phyloP scores from a whole-genome alignment of 2,888 invertebrate genomes.

The Epistrophe grossulariae region DNA sequence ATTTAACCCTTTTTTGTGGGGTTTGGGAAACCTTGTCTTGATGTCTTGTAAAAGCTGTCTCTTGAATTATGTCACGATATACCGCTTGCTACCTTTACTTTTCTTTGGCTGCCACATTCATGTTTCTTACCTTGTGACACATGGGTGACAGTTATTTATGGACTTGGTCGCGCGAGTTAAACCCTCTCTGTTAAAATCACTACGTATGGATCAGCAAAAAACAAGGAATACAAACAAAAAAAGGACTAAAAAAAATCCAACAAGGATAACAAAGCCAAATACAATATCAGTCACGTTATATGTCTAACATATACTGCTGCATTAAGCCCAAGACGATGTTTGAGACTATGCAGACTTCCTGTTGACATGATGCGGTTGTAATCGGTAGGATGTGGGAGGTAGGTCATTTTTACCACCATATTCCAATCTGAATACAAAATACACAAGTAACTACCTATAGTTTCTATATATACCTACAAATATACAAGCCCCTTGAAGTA shows the following conservation, averaged over 20 bases:
- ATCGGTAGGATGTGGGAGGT: neutral
- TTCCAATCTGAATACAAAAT: conserved; percentile 9
- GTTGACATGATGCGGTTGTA: conserved; percentile 60
- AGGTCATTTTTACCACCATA: conserved; percentile 14
- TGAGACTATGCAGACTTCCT: conserved; percentile 72
- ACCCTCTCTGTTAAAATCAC: conserved; percentile 65
- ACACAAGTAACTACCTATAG: too few relatives aligned
- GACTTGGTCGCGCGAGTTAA: conserved; percentile 67
- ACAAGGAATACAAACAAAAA: neutral
- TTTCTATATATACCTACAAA: too few relatives aligned
- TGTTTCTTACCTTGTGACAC: conserved; percentile 76
- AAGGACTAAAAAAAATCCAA: conserved; percentile 2
- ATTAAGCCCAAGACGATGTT: conserved; percentile 70
- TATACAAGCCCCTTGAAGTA: conserved; percentile 56
- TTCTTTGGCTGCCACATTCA: conserved; percentile 67
- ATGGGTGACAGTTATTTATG: conserved; percentile 76
- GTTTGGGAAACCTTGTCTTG: conserved; percentile 9
- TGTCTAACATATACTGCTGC: conserved; percentile 72
- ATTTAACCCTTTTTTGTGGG: conserved; percentile 55
- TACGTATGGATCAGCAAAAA: conserved; percentile 42
- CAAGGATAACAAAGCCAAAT: conserved; percentile 65
- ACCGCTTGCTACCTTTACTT: conserved; percentile 25
- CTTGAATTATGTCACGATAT: conserved; percentile 70
- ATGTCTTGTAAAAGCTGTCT: conserved; percentile 71
- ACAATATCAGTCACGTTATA: conserved; percentile 70